Conservation (phyloP, 2,797 vertebrate species). For the Sorex maritimensis region DNA sequence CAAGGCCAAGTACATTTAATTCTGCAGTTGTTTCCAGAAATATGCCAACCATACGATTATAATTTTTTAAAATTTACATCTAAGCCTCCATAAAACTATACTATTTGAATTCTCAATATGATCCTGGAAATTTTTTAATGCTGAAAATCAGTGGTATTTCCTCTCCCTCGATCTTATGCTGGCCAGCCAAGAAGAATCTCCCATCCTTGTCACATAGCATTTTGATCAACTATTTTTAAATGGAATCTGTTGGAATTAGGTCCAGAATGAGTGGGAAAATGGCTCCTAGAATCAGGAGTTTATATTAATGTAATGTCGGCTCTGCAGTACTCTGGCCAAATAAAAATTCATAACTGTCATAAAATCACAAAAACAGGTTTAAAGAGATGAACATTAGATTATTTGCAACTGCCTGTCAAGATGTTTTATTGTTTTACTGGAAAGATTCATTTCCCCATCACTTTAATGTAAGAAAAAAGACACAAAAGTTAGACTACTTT, state of each 20-base stretch:
- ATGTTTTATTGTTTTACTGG: conserved; percentile 14
- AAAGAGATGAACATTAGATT: conserved; percentile 20
- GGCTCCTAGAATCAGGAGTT: conserved; percentile 13
- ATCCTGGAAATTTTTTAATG: conserved; percentile 41
- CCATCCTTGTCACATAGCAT: conserved; percentile 45
- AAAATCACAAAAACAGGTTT: background rate
- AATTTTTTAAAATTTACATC: conserved; percentile 33
- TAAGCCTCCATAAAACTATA: conserved; percentile 38
- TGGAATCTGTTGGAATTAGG: conserved; percentile 45
- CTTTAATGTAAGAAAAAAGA: background rate
- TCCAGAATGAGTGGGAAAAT: background rate
- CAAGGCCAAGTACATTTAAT: conserved; percentile 19
- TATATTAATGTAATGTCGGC: conserved; percentile 30
- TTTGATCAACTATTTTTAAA: conserved; percentile 71
- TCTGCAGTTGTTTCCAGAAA: conserved; percentile 50
- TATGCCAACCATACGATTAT: background rate
- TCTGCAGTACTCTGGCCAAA: conserved; percentile 6
- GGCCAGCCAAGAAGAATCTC: conserved; percentile 14
- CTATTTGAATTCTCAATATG: conserved; percentile 49
- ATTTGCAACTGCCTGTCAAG: background rate
- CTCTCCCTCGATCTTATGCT: background rate
- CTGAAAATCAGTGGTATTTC: conserved; percentile 60
- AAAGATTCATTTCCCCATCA: conserved; percentile 27
- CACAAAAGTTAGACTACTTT: conserved; percentile 52
- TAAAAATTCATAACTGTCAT: conserved; percentile 17